Base-by-base conservation (phyloP, 2,888 invertebrate genomes). In the Polymixis flavicincta region DNA sequence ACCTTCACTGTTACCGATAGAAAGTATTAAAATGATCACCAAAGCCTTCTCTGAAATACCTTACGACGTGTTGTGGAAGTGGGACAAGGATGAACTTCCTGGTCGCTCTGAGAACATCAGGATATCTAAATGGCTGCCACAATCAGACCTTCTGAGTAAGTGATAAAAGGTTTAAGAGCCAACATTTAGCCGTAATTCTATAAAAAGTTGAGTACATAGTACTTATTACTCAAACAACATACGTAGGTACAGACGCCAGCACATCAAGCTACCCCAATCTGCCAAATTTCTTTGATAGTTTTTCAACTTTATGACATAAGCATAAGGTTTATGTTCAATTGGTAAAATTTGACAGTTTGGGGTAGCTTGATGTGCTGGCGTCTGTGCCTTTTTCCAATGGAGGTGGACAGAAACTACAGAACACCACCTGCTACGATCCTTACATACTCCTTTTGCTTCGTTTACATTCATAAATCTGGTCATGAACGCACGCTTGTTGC, bases 121-220 rank as follows among this genome's bases (percentile, higher is more conserved):
- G 68, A 89, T 92, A 63, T 84, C 84, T 0, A 89, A 91, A 74
- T 92, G 91, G 95, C 78, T 95, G 5, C 95, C 95, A 0, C 95
- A 96, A 76, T 91, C 93, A 7, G 95, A 95, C 82, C 83, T 96
- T 19, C 81, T 96, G 0, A 92, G 95, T 92, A 80, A 89, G 96
- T 25, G 7, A 3, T 65, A 25, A 5, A n/a, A 19, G 0, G 0
- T 1, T 63, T 13, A 19, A 13, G 3, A 11, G 42, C 11, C 42
- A 45, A 45, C 42, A 45, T 1, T 11, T 11, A 11, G 42, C 11
- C 42, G 42, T 3, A 11, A 13, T 2, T 13, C 2, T 45, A 13
- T 45, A 13, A 45, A 11, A 1, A 11, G 42, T 45, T 45, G 2
- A 37, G 37, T 37, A 37, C 37, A 37, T 37, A 37, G 37, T 32